Evolutionary conservation across 2,888 invertebrate genomes (phyloP), one percentile per base, ranked within the genome.

Genomic region (Plusia festucae): DNA sequence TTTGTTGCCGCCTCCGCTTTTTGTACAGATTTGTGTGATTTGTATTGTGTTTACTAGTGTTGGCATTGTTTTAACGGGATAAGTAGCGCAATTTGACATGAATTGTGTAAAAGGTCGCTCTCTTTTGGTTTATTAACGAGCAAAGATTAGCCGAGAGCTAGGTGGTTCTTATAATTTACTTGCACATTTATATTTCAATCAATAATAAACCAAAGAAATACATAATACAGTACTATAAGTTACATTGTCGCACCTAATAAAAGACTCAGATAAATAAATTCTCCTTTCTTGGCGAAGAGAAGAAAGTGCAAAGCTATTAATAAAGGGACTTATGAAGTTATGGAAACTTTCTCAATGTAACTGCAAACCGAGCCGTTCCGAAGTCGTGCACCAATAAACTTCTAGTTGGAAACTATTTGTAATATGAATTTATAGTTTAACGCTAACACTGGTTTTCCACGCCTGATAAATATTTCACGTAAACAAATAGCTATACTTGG

Each of bases 371-470:
- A 83, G 82, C 79, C 87, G 89, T 90, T 91, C 88, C 86, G 79
- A 88, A 90, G 93, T 91, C 90, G 89, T 88, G 93, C 93, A 87
- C 90, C 90, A 93, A 90, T 90, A 89, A 93, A 93, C 92, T 93
- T 91, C 83, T 89, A 86, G 88, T 91, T 87, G 85, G 89, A 85
- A 93, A 93, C 93, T 94, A 93, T 93, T 90, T 90, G 89, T 92
- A 89, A 93, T 91, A 90, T 90, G 85, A 93, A 91, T 92, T 92
- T 92, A 90, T 89, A 76, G 77, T 80, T 85, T 82, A 78, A 79
- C 80, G 84, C 85, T 89, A 86, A 88, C 88, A 85, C 79, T 80
- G 73, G 80, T 78, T 85, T 82, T 79, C 76, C 68, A 70, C 74
- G 55, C 51, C 15, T 16, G 7, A 67, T 70, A 55, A 61, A 53